A percentile compares a stretch with the other conserved stretches of the same genome.
phyloP scores from a whole-genome alignment of 2,113 vertebrate species.

The Larimichthys polyactis region DNA sequence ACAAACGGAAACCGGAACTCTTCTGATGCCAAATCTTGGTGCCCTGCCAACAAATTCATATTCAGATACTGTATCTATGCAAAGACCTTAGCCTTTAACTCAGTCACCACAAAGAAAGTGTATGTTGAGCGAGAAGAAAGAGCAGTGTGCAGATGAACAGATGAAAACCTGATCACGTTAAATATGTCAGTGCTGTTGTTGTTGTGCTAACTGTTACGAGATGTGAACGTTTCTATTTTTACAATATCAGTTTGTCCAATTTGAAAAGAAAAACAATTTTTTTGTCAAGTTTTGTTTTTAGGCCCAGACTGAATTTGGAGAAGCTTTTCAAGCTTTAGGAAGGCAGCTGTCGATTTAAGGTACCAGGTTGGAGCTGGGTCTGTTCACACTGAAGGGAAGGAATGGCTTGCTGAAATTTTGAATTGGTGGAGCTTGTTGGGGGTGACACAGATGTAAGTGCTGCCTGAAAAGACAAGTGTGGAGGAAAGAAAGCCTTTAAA shows the following conservation, averaged over 20 bases:
- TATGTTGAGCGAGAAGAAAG: too few species aligned
- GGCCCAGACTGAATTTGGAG: background rate
- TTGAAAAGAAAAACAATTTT: background rate
- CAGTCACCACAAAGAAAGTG: too few species aligned
- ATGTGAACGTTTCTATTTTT: background rate
- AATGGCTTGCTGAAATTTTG: conserved; percentile 22
- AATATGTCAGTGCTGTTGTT: too few species aligned
- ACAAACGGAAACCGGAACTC: too few species aligned
- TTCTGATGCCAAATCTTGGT: too few species aligned
- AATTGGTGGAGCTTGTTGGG: conserved; percentile 16
- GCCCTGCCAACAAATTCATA: too few species aligned
- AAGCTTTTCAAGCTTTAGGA: background rate
- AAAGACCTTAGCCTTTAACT: too few species aligned
- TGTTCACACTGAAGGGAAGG: conserved; percentile 5
- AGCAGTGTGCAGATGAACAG: too few species aligned
- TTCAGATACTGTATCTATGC: too few species aligned
- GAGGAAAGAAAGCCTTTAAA: background rate
- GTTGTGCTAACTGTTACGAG: background rate
- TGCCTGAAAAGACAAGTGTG: conserved; percentile 1
- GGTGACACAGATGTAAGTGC: background rate
- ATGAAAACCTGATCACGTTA: too few species aligned
- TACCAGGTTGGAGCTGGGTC: background rate
- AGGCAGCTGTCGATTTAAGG: background rate
- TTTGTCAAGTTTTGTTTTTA: background rate
- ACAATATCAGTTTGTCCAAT: too few species aligned